Conservation (phyloP, 2,113 vertebrate genomes). For the Garra rufa region DNA sequence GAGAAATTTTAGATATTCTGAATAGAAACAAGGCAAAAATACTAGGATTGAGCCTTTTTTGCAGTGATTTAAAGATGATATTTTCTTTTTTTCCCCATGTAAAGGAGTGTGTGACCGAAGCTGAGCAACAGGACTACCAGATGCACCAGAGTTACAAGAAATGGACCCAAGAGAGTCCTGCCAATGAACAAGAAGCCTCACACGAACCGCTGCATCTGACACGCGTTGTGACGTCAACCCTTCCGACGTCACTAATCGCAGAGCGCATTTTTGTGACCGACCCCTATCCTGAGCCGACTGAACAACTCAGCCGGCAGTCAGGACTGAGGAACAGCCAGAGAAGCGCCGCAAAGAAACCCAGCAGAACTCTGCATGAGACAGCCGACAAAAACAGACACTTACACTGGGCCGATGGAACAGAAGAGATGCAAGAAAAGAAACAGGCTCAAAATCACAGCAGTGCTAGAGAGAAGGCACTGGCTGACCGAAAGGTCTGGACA, state of each 20-base stretch:
- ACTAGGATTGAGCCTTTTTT: background rate
- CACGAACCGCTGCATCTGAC: constrained; percentile 75
- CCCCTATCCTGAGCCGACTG: constrained; percentile 69
- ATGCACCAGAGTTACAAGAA: constrained; percentile 70
- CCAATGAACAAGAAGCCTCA: constrained; percentile 58
- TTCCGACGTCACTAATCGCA: constrained; percentile 74
- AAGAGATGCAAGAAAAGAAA: background rate
- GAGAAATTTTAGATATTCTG: too few species aligned
- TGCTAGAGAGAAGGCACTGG: constrained; percentile 26
- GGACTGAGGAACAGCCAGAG: constrained; percentile 24
- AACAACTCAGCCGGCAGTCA: constrained; percentile 63
- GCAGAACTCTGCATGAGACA: background rate
- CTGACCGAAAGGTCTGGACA: constrained; percentile 6
- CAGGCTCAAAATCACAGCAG: constrained; percentile 8
- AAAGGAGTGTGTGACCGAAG: constrained; percentile 73
- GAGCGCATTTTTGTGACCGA: constrained; percentile 76
- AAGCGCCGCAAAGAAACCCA: background rate
- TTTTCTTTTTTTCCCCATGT: constrained; percentile 24
- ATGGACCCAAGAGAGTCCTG: constrained; percentile 60
- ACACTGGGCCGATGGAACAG: background rate
- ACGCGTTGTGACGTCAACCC: constrained; percentile 71
- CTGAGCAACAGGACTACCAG: constrained; percentile 73
- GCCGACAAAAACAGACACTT: background rate
- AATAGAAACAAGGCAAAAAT: too few species aligned
- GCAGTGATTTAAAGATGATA: background rate